phyloP scores from a whole-genome alignment of 2,888 invertebrate species.

The Patella depressa region DNA sequence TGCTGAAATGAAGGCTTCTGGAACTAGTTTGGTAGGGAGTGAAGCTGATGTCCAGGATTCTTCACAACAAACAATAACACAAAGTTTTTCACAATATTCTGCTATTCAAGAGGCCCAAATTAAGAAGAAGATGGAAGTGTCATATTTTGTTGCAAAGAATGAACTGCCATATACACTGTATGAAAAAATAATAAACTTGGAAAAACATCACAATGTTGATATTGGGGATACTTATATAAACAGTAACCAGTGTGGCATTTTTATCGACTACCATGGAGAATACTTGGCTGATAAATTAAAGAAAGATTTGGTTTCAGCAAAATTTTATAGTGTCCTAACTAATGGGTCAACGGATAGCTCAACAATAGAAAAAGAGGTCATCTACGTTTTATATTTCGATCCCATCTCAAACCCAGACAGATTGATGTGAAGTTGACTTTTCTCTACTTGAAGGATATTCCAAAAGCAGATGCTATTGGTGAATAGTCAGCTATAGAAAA shows the following conservation, averaged over 20 bases:
- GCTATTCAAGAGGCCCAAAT: not conserved
- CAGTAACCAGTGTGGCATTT: not conserved
- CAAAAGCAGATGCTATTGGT: slow-evolving; percentile 1
- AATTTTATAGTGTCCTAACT: not conserved
- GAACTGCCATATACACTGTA: not conserved
- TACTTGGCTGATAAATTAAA: not conserved
- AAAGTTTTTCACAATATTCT: not conserved
- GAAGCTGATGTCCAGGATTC: no score
- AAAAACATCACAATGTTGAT: not conserved
- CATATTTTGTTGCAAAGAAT: slow-evolving; percentile 3
- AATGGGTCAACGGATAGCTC: not conserved
- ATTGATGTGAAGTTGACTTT: not conserved
- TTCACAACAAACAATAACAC: not conserved
- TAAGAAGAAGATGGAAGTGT: not conserved
- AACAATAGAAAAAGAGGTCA: not conserved
- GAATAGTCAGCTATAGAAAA: not conserved
- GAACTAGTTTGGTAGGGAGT: no score
- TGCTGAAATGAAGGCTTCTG: no score
- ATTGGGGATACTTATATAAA: not conserved
- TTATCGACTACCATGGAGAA: not conserved
- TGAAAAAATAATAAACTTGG: not conserved
- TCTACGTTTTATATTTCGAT: not conserved
- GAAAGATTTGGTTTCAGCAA: not conserved
- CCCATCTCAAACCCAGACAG: not conserved
- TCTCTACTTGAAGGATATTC: not conserved